Base-by-base conservation (phyloP, 2,888 invertebrate genomes). In the Drosophila anomalata region DNA sequence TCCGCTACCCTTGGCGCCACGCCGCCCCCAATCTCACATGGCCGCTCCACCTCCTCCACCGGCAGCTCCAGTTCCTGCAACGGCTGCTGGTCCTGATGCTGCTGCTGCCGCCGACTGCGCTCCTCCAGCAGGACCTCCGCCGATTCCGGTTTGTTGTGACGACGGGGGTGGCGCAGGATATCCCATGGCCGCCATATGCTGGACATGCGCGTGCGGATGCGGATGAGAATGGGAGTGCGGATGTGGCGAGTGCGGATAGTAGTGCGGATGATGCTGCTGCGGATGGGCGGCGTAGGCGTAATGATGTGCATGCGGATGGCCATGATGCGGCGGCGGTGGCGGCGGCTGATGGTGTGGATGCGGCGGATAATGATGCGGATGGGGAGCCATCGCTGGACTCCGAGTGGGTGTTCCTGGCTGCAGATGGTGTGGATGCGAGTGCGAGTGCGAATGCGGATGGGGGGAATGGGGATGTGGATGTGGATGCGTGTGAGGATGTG, bases 1-100 rank as follows among this genome's bases (percentile, higher is more conserved):
- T 55, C 72, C 68, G 60, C 51, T 55, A 29, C 69, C 79, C 68
- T 82, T 87, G 86, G 78, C 87, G 87, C 88, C 82, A 83, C 87
- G 81, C 77, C 75, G 75, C 75, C 79, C 87, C 84, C 88, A 88
- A 65, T 86, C 87, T 84, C 84, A 84, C 75, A 84, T 84, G 42
- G 55, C 47, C 41, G 72, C 72, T 48, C 76, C 78, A 36, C 68
- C 33, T 8, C 62, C 46, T 2, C 31, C 26, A 1, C 42, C 54
- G 39, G 56, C 72, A 39, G 56, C 56, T 52, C 63, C 24, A 7
- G 72, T 7, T 36, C 73, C 42, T 24, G 52, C 39, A 36, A 44
- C 62, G 8, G 17, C 12, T 5, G 61, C 48, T 24, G 61, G 41
- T 24, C 61, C 39, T 51, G 44, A 31, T 61, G 76, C 47, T 51